These are phyloP conservation scores for Pipa parva DNA, from an alignment of 2,113 vertebrate species.

Conservation along the genomic window DNA sequence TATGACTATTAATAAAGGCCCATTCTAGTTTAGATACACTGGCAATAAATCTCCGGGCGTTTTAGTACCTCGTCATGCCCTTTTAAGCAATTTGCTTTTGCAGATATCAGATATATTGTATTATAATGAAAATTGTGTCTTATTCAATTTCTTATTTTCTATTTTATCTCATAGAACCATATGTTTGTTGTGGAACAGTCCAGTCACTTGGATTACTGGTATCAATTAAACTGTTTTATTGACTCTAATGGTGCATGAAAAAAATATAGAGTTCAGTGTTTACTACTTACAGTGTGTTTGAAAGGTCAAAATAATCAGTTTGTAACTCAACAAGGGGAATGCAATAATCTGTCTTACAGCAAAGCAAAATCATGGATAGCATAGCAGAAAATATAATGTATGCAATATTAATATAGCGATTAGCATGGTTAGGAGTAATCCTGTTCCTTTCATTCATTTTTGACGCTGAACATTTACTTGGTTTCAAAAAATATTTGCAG, in stretches of 20 bases:
- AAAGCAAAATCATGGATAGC: too few species aligned
- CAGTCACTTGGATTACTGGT: background rate
- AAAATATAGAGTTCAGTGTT: slow-evolving; percentile 8
- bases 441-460: too few species aligned
- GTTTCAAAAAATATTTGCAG: too few species aligned
- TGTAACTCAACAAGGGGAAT: too few species aligned
- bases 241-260: background rate
- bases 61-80: slow-evolving; percentile 40
- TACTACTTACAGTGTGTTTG: background rate
- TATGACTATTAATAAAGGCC: slow-evolving; percentile 25
- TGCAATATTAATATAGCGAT: too few species aligned
- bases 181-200: slow-evolving; percentile 12
- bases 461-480: too few species aligned
- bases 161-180: slow-evolving; percentile 34
- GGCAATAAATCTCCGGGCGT: slow-evolving; percentile 32
- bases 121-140: slow-evolving; percentile 37
- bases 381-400: too few species aligned
- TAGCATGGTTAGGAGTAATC: too few species aligned
- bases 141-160: slow-evolving; percentile 32
- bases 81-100: slow-evolving; percentile 43
- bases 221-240: slow-evolving; percentile 11
- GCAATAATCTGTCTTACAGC: too few species aligned
- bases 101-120: slow-evolving; percentile 39
- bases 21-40: background rate
- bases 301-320: background rate